Evolutionary conservation across 2,797 vertebrate genomes (phyloP).

Genomic region (Pantherophis vulpinus): DNA sequence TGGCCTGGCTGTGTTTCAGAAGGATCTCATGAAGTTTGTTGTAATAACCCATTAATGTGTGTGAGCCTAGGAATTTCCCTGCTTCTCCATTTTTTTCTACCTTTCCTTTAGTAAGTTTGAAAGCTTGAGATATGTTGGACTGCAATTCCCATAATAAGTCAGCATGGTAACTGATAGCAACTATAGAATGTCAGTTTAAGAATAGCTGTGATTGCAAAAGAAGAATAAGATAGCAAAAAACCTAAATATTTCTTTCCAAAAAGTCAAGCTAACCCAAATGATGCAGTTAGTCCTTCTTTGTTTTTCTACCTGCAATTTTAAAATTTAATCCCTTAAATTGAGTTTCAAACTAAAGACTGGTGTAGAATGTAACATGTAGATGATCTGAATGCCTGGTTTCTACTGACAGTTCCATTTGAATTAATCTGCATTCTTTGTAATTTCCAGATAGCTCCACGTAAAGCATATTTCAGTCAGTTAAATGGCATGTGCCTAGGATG

Average conservation of each 20-base stretch:
- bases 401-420: background rate
- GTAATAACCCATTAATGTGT: background rate
- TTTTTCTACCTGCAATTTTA: background rate
- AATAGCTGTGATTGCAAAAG: background rate
- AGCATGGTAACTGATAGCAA: background rate
- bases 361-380: background rate
- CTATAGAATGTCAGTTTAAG: background rate
- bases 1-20: slow-evolving; percentile 18
- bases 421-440: background rate
- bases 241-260: background rate
- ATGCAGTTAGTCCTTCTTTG: background rate
- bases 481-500: background rate
- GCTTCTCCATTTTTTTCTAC: background rate
- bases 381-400: background rate
- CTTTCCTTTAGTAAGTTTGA: background rate
- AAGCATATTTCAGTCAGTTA: background rate
- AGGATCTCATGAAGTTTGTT: background rate
- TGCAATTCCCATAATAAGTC: background rate
- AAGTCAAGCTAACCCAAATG: background rate
- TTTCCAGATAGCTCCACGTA: background rate
- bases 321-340: background rate
- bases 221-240: background rate
- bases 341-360: background rate
- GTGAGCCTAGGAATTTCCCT: background rate
- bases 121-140: background rate